Percentiles rank a stretch among this genome's conserved stretches.
Conservation (phyloP, 1,140 invertebrate species). For the Venustaconcha ellipsiformis region DNA sequence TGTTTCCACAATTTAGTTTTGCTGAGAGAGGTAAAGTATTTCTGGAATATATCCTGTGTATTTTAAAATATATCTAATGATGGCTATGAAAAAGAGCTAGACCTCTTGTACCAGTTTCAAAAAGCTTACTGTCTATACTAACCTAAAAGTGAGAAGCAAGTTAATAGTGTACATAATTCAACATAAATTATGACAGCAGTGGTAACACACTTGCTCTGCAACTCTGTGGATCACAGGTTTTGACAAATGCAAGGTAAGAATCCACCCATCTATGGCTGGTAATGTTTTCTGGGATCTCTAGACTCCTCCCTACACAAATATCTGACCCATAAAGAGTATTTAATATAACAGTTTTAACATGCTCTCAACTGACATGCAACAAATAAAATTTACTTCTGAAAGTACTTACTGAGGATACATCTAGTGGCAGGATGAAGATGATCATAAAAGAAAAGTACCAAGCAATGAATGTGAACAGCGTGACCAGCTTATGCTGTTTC, state of each 20-base stretch:
- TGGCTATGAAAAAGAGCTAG: too few species aligned
- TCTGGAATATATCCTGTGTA: too few species aligned
- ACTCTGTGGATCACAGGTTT: background rate
- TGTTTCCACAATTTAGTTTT: too few species aligned
- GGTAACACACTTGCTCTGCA: background rate
- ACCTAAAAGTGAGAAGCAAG: too few species aligned
- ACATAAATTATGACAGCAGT: too few species aligned
- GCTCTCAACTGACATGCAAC: background rate
- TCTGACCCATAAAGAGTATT: background rate
- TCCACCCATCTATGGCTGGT: background rate
- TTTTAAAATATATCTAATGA: too few species aligned
- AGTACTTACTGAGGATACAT: slow-evolving; percentile 93
- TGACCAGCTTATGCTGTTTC: slow-evolving; percentile 92
- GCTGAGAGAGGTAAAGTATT: too few species aligned
- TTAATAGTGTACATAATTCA: too few species aligned
- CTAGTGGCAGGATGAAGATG: slow-evolving; percentile 95
- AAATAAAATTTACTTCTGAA: background rate
- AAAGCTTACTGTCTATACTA: too few species aligned
- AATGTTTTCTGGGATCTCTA: too few species aligned
- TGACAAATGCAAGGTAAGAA: background rate
- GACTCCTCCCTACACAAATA: too few species aligned
- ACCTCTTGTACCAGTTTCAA: too few species aligned
- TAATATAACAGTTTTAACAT: slow-evolving; percentile 1
- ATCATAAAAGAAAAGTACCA: slow-evolving; percentile 99
- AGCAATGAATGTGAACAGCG: slow-evolving; percentile 91